Base-by-base conservation (phyloP, 2,888 invertebrate species). In the Agonum fuliginosum region DNA sequence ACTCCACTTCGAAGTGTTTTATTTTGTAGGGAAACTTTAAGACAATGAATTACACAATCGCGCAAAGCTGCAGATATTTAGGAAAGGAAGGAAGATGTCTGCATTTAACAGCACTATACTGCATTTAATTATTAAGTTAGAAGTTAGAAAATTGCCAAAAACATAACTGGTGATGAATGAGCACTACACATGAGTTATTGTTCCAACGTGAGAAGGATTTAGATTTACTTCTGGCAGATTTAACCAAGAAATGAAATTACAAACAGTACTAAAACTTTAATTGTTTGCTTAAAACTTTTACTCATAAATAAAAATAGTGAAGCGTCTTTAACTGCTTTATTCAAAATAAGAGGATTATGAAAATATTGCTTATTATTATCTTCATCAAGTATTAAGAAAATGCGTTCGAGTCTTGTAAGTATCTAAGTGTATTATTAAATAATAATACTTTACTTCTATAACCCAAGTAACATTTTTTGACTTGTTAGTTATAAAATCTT, bases 1-100 rank as follows among this genome's bases (percentile, higher is more conserved):
- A 37, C 17, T 17, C 37, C 19, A 34, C 41, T 20, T 22, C 22
- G 0, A 10, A 41, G 41, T 20, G 41, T 67, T 67, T 67, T 67
- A 41, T 41, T 67, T 67, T 67, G 10, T 19, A 41, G 37, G 41
- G 20, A 43, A 67, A 67, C 67, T 43, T 37, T 54, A 8, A 12
- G 37, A 67, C 41, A 67, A 67, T 67, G 67, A 67, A 67, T 67
- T 67, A 67, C 43, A 22, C 30, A 62, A 54, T 54, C 22, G 54
- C 24, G 24, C 37, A 37, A 37, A 37, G 37, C 37, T 37, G 1
- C 37, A 37, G 37, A 37, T 37, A 37, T 48, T 48, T 20, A 48
- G 48, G n/a, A 37, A 37, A 5, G 30, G 6, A 8, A 30, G 30
- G 10, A 1, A 30, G 48, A 37, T 37, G n/a, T 37, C 8, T n/a